Evolutionary conservation across 2,888 invertebrate species (phyloP).

Genomic region (Leptogaster cylindrica): DNA sequence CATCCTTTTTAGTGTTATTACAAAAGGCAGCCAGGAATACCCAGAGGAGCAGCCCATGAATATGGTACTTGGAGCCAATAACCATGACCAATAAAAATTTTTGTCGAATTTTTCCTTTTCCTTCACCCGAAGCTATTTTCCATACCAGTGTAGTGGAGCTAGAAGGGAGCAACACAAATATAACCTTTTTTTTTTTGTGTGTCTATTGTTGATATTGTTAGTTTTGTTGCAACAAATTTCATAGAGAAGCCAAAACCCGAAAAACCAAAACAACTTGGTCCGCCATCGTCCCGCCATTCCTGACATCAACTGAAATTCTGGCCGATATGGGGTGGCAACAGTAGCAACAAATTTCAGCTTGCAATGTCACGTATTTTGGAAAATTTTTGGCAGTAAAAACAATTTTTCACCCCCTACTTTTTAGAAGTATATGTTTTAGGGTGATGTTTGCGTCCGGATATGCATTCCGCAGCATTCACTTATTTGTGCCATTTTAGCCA

Average conservation of each 20-base stretch:
- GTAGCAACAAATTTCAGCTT: constrained; percentile 44
- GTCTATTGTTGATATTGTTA: constrained; percentile 32
- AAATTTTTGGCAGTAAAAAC: constrained; percentile 47
- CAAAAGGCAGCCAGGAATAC: not conserved
- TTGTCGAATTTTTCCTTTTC: constrained; percentile 20
- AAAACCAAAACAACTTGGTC: constrained; percentile 21
- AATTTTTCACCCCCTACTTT: constrained; percentile 46
- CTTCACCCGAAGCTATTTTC: constrained; percentile 4
- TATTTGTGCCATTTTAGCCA: constrained; percentile 24
- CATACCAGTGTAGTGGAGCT: not conserved
- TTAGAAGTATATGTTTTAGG: constrained; percentile 19
- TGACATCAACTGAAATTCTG: not conserved
- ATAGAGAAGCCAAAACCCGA: not conserved
- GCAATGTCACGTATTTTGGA: constrained; percentile 46
- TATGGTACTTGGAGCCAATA: constrained; percentile 24
- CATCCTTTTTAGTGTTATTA: constrained; percentile 3
- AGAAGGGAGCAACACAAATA: not conserved
- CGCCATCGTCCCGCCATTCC: not conserved
- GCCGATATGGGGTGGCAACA: constrained; percentile 8
- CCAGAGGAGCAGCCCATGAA: constrained; percentile 4
- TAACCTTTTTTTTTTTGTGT: constrained; percentile 19
- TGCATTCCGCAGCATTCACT: constrained; percentile 20
- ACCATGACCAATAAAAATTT: constrained; percentile 38
- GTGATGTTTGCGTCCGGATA: constrained; percentile 32
- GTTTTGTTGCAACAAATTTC: constrained; percentile 35